phyloP scores from a whole-genome alignment of 2,888 invertebrate genomes.

The Cerastoderma edule region DNA sequence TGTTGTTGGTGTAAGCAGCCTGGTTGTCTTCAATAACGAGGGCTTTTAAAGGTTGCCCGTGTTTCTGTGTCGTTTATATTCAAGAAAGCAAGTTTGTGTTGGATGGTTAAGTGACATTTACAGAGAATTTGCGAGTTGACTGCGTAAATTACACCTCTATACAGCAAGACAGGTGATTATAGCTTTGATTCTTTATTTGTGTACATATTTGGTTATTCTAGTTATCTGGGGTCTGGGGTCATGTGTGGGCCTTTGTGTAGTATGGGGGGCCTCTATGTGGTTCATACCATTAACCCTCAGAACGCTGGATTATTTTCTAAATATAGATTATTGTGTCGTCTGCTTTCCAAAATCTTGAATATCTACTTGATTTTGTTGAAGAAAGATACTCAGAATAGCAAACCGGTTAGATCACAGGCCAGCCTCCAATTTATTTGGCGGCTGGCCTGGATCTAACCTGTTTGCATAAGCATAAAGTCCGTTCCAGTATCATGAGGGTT shows the following conservation, averaged over 20 bases:
- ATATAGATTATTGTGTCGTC: neutral
- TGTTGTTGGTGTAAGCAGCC: neutral
- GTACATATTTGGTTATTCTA: neutral
- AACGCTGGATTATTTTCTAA: neutral
- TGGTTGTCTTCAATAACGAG: neutral
- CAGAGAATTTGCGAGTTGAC: neutral
- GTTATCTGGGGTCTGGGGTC: neutral
- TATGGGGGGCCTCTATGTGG: neutral
- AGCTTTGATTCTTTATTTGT: neutral
- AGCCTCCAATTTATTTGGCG: too few species aligned
- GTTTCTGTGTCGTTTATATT: neutral
- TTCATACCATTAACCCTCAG: neutral
- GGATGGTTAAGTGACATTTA: constrained; percentile 9
- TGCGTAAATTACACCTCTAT: neutral
- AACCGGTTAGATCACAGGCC: too few species aligned
- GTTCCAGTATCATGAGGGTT: too few species aligned
- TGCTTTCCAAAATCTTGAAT: neutral
- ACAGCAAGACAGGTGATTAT: neutral
- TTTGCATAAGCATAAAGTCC: too few species aligned
- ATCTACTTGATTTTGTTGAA: neutral
- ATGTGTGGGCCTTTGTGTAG: neutral
- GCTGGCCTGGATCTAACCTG: too few species aligned
- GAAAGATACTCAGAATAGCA: neutral
- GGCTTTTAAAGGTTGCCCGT: constrained; percentile 11
- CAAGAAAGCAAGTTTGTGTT: neutral